phyloP scores from a whole-genome alignment of 2,797 vertebrate genomes.

The Urophycis tenuis region DNA sequence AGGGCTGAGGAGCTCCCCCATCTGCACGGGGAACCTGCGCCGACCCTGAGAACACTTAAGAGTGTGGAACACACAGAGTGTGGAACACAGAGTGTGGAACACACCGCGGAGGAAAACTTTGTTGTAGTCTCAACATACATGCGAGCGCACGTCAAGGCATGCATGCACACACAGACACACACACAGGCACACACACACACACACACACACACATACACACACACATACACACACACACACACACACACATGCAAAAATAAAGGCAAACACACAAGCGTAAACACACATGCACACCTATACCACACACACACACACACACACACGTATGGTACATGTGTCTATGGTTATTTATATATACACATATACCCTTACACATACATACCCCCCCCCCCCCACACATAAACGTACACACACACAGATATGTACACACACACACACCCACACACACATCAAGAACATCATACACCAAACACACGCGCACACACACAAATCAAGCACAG shows the following conservation, averaged over 20 bases:
- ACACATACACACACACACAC: not conserved
- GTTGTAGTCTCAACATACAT: not conserved
- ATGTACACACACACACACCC: too few relatives aligned
- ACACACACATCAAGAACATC: not conserved
- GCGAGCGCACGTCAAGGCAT: not conserved
- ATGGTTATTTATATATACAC: too few relatives aligned
- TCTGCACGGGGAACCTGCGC: constrained; percentile 30
- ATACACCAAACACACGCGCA: too few relatives aligned
- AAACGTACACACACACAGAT: not conserved
- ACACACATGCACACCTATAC: constrained; percentile 22
- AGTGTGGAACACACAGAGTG: constrained; percentile 36
- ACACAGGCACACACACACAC: not conserved
- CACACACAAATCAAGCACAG: too few relatives aligned
- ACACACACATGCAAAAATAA: not conserved
- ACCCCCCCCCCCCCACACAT: not conserved
- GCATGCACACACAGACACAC: not conserved
- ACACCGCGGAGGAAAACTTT: constrained; percentile 9
- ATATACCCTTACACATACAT: too few relatives aligned
- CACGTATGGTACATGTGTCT: too few relatives aligned
- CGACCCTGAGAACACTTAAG: constrained; percentile 19
- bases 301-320: not conserved
- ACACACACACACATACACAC: not conserved
- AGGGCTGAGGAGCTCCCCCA: constrained; percentile 47
- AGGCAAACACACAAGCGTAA: too few relatives aligned
- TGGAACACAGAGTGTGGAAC: constrained; percentile 22